Base-by-base conservation (phyloP, 1,140 invertebrate species). In the Drosophila murphyi region DNA sequence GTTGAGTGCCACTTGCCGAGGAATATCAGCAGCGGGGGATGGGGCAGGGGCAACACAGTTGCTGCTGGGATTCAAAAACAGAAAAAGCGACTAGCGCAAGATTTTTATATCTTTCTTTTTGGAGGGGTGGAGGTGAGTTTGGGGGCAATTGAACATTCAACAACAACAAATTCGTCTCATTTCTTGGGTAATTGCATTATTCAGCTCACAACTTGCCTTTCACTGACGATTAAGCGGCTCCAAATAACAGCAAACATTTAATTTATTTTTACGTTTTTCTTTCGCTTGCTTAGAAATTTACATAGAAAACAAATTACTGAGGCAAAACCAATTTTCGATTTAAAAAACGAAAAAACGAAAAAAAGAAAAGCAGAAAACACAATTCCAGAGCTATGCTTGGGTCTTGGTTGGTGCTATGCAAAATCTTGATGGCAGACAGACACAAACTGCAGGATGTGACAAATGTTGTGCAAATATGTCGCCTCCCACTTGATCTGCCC, bases 281-380 rank as follows among this genome's bases (percentile, higher is more conserved):
- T 43, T 32, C 34, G 39, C 28, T 34, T 56, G 31, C 32, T 34
- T 47, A n/a, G 41, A 52, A 48, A 39, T 87, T 88, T 87, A 63
- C 86, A 87, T 87, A 69, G 55, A 57, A 88, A 82, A 88, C 83
- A 87, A 88, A 87, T 87, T 88, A 82, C 55, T 72, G 70, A 67
- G 67, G 76, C 79, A 78, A 88, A 88, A 86, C 82, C 83, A 87
- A 87, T 83, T 82, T 88, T 68, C 35, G 76, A 76, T 87, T 79
- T 79, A 87, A 87, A 76, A 76, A 20, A 20, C 20, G 20, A 80
- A 88, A 63, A 87, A 62, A 82, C 68, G 79, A 63, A 68, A 47
- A 39, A 31, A 61, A 65, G 63, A 50, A 59, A 74, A 74, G 51
- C 43, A 56, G 29, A 54, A 32, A 34, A 59, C 57, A 51, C 70